Percentiles rank a stretch among this genome's conserved stretches.
These are phyloP conservation scores for Streblospio benedicti DNA, from an alignment of 1,140 invertebrate species.

Conservation along the genomic window DNA sequence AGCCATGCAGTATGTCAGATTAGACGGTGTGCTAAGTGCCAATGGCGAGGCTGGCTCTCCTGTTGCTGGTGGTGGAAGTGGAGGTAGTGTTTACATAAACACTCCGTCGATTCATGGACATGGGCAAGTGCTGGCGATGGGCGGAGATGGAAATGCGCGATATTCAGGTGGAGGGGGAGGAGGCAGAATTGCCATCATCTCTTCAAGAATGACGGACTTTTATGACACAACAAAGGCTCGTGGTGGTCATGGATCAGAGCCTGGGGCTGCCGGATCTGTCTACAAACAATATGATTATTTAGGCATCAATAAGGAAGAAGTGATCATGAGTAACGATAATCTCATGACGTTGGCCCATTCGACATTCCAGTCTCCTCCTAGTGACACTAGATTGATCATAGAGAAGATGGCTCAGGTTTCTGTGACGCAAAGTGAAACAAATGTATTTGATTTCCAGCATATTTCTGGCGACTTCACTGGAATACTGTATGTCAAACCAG, in stretches of 20 bases:
- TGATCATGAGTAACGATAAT: conserved; percentile 23
- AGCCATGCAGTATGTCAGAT: conserved; percentile 7
- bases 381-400: conserved; percentile 19
- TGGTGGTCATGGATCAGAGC: conserved; percentile 22
- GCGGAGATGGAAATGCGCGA: conserved; percentile 20
- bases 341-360: conserved; percentile 11
- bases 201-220: conserved; percentile 20
- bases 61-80: conserved; percentile 25
- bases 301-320: conserved; percentile 19
- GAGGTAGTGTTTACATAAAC: conserved; percentile 26
- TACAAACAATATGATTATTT: conserved; percentile 23
- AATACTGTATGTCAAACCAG: conserved; percentile 16
- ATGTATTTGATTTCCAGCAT: neutral
- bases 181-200: conserved; percentile 25
- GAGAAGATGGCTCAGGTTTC: conserved; percentile 19
- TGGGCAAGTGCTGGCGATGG: conserved; percentile 21
- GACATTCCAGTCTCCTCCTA: conserved; percentile 13
- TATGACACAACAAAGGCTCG: conserved; percentile 17
- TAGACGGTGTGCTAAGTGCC: conserved; percentile 25
- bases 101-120: conserved; percentile 25
- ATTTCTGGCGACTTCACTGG: conserved; percentile 25
- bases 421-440: conserved; percentile 3
- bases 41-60: conserved; percentile 17
- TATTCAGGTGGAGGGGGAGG: conserved; percentile 26
- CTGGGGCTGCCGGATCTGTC: conserved; percentile 30